Conservation (phyloP, 2,113 vertebrate genomes). For the Hepsetus odoe region DNA sequence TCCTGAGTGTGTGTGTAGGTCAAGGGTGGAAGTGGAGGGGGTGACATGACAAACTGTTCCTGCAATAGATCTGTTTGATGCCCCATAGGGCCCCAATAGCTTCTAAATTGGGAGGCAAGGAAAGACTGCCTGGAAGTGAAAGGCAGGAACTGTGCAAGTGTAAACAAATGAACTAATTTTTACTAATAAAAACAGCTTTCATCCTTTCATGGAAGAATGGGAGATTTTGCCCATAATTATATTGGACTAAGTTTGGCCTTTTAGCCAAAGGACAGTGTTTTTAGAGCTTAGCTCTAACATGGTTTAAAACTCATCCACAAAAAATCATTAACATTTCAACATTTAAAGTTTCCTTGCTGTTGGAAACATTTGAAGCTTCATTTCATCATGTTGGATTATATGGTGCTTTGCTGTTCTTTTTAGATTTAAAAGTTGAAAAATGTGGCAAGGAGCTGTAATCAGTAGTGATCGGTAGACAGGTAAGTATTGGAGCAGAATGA, state of each 20-base stretch:
- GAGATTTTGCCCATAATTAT: not conserved
- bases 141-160: not conserved
- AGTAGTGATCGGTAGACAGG: too few relatives aligned
- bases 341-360: too few relatives aligned
- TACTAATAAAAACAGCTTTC: constrained; percentile 33
- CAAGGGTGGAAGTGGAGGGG: not conserved
- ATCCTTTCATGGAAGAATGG: constrained; percentile 10
- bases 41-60: not conserved
- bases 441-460: too few relatives aligned
- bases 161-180: not conserved
- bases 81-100: not conserved
- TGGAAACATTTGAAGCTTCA: too few relatives aligned
- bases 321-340: too few relatives aligned
- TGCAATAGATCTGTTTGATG: not conserved
- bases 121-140: constrained; percentile 5
- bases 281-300: not conserved
- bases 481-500: too few relatives aligned
- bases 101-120: constrained; percentile 16
- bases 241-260: not conserved
- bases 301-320: not conserved
- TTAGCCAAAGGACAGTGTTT: not conserved
- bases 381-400: too few relatives aligned
- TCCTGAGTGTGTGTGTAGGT: not conserved
- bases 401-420: too few relatives aligned
- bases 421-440: too few relatives aligned